Evolutionary conservation across 2,113 vertebrate genomes (phyloP), one percentile per base, ranked within the genome.

Genomic region (Mionectes macconnelli): DNA sequence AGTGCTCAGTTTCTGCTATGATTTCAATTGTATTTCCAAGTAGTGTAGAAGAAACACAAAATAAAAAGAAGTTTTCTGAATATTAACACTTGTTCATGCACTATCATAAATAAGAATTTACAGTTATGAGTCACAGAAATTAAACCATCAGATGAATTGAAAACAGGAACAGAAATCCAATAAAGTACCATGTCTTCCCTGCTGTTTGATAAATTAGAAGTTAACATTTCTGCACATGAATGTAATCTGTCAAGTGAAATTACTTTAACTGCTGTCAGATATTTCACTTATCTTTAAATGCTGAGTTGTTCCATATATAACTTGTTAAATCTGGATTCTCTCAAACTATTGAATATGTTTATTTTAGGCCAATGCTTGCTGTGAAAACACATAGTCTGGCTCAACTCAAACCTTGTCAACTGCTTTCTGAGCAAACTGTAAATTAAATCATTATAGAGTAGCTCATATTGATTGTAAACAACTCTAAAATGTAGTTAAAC

Each of bases 201-300:
- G 80, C 93, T 87, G 47, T 50, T 94, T 87, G 87, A 93, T 89
- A 93, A 94, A 91, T 94, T 70, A 84, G 39, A 89, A 87, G 88
- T 79, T 93, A 90, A 72, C 52, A 63, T 91, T 94, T 94, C 77
- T 81, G 87, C 64, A 84, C 64, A 55, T 89, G 35, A 78, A 87
- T 67, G 18, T 81, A 89, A 93, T 93, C 56, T 93, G 73, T 68
- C 73, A 72, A 84, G 35, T 72, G 84, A 95, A 95, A 89, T 94
- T 89, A 64, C 67, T 77, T 89, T 84, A 91, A 79, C 84, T 78
- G 64, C 81, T 81, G 44, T 60, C 70, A 59, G 60, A 68, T 87
- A 93, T 64, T 89, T 77, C n/a, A 37, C 42, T 92, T 93, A 72
- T 75, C 62, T 92, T 37, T 90, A 96, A 89, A 84, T 89, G 49